These are phyloP conservation scores for Cephus rjabovi DNA, from an alignment of 2,888 invertebrate species.

Conservation along the genomic window DNA sequence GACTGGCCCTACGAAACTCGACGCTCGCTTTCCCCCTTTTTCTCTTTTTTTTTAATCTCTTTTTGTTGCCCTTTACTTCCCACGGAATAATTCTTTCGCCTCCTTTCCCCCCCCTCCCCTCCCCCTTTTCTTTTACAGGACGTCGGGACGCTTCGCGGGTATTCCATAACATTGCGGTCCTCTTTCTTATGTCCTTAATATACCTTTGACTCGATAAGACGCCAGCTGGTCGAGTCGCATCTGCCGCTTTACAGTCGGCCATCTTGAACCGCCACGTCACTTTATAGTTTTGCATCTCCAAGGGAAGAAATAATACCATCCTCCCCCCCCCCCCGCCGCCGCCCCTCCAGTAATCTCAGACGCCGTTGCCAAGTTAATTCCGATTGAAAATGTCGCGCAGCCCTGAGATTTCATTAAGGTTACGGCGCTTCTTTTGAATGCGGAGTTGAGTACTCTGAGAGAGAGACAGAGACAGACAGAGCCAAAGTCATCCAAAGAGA, in stretches of 20 bases:
- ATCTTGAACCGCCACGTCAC: not conserved
- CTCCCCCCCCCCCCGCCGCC: too few species aligned
- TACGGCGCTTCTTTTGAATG: not conserved
- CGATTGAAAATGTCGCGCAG: not conserved
- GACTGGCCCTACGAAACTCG: not conserved
- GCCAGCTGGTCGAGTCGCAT: not conserved
- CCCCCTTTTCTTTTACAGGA: not conserved
- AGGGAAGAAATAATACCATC: not conserved
- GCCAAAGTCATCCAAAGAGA: not conserved
- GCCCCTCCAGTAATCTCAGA: not conserved
- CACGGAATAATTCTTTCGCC: not conserved
- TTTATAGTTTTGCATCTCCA: not conserved
- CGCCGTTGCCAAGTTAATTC: not conserved
- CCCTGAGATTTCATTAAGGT: not conserved
- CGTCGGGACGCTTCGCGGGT: not conserved
- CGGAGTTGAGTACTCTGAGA: not conserved
- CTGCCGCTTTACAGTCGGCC: not conserved
- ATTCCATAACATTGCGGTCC: not conserved
- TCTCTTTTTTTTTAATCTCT: not conserved
- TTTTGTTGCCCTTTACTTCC: not conserved
- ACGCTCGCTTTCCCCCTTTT: not conserved
- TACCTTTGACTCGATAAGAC: constrained; percentile 15
- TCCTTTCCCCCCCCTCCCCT: not conserved
- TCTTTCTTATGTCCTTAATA: constrained; percentile 9
- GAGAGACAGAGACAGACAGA: not conserved